phyloP scores from a whole-genome alignment of 92 coral and sea anemone genomes.

The Desmophyllum pertusum region DNA sequence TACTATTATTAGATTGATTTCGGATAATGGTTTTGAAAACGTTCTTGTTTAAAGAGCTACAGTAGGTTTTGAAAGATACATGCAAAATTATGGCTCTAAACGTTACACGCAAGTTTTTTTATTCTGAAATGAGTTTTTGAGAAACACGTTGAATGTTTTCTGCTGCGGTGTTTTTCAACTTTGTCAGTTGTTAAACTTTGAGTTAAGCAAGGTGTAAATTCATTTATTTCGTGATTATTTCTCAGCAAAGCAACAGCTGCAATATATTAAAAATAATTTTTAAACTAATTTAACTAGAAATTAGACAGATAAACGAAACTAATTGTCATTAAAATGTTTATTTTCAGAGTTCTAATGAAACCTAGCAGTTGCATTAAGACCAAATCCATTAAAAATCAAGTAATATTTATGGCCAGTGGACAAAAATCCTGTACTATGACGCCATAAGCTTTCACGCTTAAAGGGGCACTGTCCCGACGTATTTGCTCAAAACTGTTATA shows the following conservation, averaged over 20 bases:
- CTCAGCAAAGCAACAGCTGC: not conserved
- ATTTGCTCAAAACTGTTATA: too few species aligned
- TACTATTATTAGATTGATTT: not conserved
- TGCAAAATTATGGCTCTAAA: not conserved
- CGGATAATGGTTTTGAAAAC: not conserved
- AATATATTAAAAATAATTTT: not conserved
- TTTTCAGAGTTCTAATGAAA: not conserved
- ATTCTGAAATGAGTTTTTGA: not conserved
- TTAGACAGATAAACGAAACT: not conserved
- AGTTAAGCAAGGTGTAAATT: not conserved
- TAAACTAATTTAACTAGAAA: not conserved
- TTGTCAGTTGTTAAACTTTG: not conserved
- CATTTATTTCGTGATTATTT: not conserved
- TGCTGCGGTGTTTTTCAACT: not conserved
- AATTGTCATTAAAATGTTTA: too few species aligned
- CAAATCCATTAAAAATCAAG: too few species aligned
- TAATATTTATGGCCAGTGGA: too few species aligned
- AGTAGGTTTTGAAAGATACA: too few species aligned
- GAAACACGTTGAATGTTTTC: not conserved
- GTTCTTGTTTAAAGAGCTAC: too few species aligned
- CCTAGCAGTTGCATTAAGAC: too few species aligned
- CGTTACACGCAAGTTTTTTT: not conserved
- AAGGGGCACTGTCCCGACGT: too few species aligned
- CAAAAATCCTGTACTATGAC: too few species aligned
- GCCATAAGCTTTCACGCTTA: too few species aligned